Evolutionary conservation across 2,797 vertebrate species (phyloP).

Genomic region (Melanotaenia pygmaea): DNA sequence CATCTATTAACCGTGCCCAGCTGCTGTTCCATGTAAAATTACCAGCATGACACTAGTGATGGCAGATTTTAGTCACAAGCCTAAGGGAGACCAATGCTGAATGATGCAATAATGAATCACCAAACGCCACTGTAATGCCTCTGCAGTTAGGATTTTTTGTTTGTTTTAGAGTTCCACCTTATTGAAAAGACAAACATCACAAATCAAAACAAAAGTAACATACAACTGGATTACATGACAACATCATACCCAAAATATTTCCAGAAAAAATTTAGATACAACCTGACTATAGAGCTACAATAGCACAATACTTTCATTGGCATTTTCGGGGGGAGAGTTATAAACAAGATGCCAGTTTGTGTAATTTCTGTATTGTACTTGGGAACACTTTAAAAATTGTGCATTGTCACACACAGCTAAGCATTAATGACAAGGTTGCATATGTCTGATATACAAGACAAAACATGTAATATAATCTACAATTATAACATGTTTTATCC

Average conservation of each 20-base stretch:
- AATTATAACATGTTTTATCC: background rate
- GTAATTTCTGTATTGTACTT: background rate
- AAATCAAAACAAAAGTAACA: background rate
- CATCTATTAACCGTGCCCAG: conserved; percentile 28
- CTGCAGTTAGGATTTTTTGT: background rate
- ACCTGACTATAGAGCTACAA: too few relatives aligned
- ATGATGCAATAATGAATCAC: conserved; percentile 19
- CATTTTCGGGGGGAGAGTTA: too few relatives aligned
- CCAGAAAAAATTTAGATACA: background rate
- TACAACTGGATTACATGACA: background rate
- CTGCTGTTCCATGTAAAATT: conserved; percentile 38
- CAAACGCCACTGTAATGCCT: background rate
- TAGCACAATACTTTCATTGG: too few relatives aligned
- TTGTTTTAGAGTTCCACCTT: background rate
- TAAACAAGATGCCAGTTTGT: too few relatives aligned
- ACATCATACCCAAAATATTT: background rate
- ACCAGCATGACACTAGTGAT: conserved; percentile 24
- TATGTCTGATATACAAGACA: background rate
- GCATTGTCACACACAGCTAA: background rate
- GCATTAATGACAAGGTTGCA: background rate
- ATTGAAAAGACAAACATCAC: conserved; percentile 10
- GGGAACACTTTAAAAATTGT: background rate
- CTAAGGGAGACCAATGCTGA: background rate
- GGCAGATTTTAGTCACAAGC: conserved; percentile 32
- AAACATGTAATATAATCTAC: background rate